Evolutionary conservation across 2,888 invertebrate genomes (phyloP).

Genomic region (Steromphala cineraria): DNA sequence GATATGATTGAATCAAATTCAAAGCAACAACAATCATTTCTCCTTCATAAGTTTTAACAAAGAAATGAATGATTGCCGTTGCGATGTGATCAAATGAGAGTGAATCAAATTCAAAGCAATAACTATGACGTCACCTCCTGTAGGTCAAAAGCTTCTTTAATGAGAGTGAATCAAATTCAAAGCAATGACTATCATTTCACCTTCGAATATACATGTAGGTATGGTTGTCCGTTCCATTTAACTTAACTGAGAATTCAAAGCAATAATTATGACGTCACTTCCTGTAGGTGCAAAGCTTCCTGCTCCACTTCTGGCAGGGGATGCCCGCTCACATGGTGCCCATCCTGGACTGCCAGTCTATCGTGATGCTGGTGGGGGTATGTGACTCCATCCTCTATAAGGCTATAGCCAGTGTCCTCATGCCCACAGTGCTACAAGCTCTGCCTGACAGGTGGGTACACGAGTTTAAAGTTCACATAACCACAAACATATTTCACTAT

Average conservation of each 20-base stretch:
- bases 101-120: not conserved
- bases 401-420: conserved; percentile 75
- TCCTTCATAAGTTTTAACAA: too few species aligned
- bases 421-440: conserved; percentile 76
- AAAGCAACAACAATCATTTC: too few species aligned
- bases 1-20: too few species aligned
- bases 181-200: too few species aligned
- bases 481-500: too few species aligned
- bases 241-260: not conserved
- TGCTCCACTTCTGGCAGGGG: conserved; percentile 77
- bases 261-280: not conserved
- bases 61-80: too few species aligned
- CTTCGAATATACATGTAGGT: too few species aligned
- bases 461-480: too few species aligned
- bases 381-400: conserved; percentile 77
- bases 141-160: conserved; percentile 77
- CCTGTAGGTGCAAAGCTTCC: conserved; percentile 75
- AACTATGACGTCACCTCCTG: conserved; percentile 20
- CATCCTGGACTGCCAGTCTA: conserved; percentile 70
- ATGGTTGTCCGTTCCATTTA: too few species aligned
- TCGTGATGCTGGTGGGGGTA: conserved; percentile 76
- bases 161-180: too few species aligned
- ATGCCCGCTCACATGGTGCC: conserved; percentile 75
- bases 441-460: conserved; percentile 73
- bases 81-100: too few species aligned